Evolutionary conservation across 2,888 invertebrate species (phyloP), one percentile per base, ranked within the genome.

Genomic region (Drosophila demipolita): DNA sequence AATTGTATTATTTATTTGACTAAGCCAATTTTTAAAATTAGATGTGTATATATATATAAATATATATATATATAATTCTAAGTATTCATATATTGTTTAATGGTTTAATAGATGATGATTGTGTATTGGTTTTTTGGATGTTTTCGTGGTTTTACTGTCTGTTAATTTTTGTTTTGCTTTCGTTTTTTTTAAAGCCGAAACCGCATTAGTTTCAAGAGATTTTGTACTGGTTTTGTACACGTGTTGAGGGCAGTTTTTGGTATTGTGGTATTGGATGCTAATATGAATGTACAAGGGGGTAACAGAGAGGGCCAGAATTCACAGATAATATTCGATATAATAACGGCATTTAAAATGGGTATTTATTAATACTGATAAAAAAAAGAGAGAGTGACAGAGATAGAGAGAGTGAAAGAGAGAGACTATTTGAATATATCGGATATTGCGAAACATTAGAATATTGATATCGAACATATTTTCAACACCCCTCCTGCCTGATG

Each of bases 401-500:
- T 20, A 20, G 53, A 50, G 63, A 58, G 53, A 58, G 72, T 8
- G 42, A 17, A 20, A 57, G 15, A 45, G 42, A 38, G 60, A 42
- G 52, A 36, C 58, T 55, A 73, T 58, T 66, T 6, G 12, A 38
- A 35, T 67, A 63, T 40, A 48, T 73, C 57, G 36, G 35, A 38
- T 68, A 38, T 57, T 29, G 35, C 65, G 61, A 23, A 65, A 15
- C 20, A 57, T 65, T 59, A 38, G 58, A 48, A 77, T 70, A 84
- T 70, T 82, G 77, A 85, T 80, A 87, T 81, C 78, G 80, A 82
- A 89, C 77, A 83, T 82, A 82, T 86, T 86, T 89, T 91, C 91
- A 91, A 91, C 91, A 91, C 91, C 91, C 91, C 91, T 91, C 91
- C 91, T 91, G 87, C 91, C 91, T 88, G 75, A 62, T 73, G 71